Conservation (phyloP, 2,113 vertebrate species). For the Cavia aperea region DNA sequence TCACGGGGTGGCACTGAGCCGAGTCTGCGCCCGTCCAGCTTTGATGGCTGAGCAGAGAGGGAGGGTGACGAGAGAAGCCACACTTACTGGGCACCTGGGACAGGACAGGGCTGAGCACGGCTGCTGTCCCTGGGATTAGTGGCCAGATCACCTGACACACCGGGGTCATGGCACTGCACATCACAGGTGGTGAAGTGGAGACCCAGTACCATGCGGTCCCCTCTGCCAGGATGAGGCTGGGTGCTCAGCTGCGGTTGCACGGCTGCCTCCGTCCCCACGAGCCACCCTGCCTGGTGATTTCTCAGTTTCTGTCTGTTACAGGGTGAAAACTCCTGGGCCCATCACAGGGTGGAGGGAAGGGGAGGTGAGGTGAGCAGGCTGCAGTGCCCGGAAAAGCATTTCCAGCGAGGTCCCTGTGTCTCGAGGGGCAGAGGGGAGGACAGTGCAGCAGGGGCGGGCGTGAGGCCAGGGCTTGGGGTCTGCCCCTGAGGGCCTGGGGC, state of each 20-base stretch:
- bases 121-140: background rate
- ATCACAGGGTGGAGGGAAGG: background rate
- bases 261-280: background rate
- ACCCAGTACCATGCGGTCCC: background rate
- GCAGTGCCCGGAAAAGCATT: too few relatives aligned
- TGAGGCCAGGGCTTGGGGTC: background rate
- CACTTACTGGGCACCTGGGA: background rate
- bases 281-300: background rate
- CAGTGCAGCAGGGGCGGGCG: background rate
- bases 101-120: too few relatives aligned
- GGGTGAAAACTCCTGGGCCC: background rate
- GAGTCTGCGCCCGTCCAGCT: fast-evolving
- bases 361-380: background rate
- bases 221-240: background rate
- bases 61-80: background rate
- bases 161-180: too few relatives aligned
- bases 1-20: too few relatives aligned
- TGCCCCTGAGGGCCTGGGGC: background rate
- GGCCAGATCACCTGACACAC: background rate
- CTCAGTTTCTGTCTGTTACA: background rate
- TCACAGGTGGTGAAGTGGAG: background rate
- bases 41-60: background rate
- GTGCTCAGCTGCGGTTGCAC: background rate
- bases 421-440: background rate
- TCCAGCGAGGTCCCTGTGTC: background rate